These are phyloP conservation scores for Alectura lathami DNA, from an alignment of 2,113 vertebrate genomes.

Conservation along the genomic window DNA sequence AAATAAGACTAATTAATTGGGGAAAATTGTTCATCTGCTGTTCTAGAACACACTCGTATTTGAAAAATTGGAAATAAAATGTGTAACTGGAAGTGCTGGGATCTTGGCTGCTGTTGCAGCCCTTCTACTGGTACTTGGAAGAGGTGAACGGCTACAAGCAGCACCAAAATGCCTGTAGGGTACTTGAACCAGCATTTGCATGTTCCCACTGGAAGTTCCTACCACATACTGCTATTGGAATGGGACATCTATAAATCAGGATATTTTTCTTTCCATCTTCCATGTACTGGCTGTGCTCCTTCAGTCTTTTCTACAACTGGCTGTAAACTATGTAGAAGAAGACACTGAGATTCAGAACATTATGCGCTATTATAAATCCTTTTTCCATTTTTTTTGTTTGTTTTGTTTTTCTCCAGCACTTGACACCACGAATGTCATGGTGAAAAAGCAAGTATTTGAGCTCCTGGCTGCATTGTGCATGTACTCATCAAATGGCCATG, in stretches of 20 bases:
- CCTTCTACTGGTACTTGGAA: not conserved
- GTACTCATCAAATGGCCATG: conserved; percentile 89
- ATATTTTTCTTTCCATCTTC: not conserved
- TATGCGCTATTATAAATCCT: not conserved
- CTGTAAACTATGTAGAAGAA: not conserved
- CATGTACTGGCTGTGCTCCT: not conserved
- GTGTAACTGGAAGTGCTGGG: not conserved
- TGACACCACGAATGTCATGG: conserved; percentile 96
- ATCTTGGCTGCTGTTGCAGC: not conserved
- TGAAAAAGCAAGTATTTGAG: conserved; percentile 98
- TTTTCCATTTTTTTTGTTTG: not conserved
- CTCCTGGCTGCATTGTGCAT: conserved; percentile 94
- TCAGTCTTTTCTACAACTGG: not conserved
- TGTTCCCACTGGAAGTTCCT: not conserved
- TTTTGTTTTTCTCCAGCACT: conserved; percentile 79
- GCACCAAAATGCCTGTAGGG: not conserved
- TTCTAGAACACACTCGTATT: conserved; percentile 1
- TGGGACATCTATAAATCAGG: not conserved
- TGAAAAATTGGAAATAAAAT: conserved; percentile 24
- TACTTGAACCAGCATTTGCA: not conserved
- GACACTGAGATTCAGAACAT: not conserved
- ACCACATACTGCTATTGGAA: not conserved
- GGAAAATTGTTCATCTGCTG: conserved; percentile 18
- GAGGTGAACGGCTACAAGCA: not conserved
- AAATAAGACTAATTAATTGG: conserved; percentile 9